These are phyloP conservation scores for Copsychus sechellarum DNA, from an alignment of 2,113 vertebrate genomes.

Conservation along the genomic window DNA sequence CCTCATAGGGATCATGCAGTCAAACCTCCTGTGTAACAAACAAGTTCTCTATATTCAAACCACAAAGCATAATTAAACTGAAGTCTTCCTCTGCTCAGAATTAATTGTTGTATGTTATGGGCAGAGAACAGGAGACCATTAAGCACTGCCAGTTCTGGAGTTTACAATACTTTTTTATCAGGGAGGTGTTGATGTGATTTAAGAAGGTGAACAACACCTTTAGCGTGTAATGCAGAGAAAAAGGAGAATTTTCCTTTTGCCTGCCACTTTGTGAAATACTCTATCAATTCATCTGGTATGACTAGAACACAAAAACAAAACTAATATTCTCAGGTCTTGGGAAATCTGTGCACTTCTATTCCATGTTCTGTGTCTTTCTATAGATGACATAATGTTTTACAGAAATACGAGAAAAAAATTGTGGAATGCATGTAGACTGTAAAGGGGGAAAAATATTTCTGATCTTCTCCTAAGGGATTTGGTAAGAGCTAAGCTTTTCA, in stretches of 20 bases:
- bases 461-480: background rate
- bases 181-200: background rate
- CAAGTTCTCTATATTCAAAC: background rate
- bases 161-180: background rate
- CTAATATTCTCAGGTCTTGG: background rate
- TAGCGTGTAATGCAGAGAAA: background rate
- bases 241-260: background rate
- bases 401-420: fast-evolving
- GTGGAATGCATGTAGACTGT: background rate
- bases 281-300: background rate
- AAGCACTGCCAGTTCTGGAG: background rate
- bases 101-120: background rate
- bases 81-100: background rate
- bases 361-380: background rate
- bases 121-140: background rate
- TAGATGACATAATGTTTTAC: background rate
- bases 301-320: background rate
- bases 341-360: background rate
- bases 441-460: background rate
- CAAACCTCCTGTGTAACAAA: background rate
- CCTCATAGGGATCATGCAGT: background rate
- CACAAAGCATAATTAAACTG: background rate
- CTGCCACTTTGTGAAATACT: background rate
- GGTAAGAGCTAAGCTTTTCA: background rate
- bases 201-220: background rate